These are phyloP conservation scores for Oxygymnocypris stewartii DNA, from an alignment of 2,113 vertebrate genomes.

Conservation along the genomic window DNA sequence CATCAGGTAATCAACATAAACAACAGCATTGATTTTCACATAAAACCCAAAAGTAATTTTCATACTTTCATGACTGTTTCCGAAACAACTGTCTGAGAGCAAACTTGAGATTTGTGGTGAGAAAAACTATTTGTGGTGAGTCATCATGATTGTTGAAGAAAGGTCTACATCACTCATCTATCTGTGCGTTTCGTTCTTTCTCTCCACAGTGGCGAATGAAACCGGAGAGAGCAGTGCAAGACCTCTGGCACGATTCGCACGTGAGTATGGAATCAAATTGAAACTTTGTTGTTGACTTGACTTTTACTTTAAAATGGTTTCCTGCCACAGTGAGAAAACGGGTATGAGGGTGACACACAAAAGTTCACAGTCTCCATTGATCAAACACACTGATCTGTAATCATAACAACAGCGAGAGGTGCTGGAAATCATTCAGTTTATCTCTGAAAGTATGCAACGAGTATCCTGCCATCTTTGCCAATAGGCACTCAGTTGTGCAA, in stretches of 20 bases:
- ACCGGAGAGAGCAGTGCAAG: constrained; percentile 74
- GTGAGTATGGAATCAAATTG: constrained; percentile 75
- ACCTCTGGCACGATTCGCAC: constrained; percentile 78
- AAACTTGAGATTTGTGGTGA: constrained; percentile 10
- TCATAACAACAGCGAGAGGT: background rate
- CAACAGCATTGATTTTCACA: background rate
- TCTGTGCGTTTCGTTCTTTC: constrained; percentile 45
- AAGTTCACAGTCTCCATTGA: background rate
- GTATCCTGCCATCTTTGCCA: background rate
- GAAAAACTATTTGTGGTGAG: background rate
- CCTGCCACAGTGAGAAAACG: background rate
- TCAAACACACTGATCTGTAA: background rate
- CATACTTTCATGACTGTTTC: background rate
- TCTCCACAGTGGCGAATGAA: constrained; percentile 86
- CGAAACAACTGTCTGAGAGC: background rate
- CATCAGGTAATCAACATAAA: constrained; percentile 2
- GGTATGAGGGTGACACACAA: background rate
- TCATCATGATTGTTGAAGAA: constrained; percentile 5
- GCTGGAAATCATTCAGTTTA: background rate
- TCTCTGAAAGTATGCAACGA: background rate
- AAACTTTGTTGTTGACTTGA: constrained; percentile 2
- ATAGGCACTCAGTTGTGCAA: background rate
- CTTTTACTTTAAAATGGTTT: constrained; percentile 11
- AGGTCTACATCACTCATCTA: constrained; percentile 1
- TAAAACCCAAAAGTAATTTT: background rate